Conservation (phyloP, 2,888 invertebrate genomes). For the Drosophila subquinaria region DNA sequence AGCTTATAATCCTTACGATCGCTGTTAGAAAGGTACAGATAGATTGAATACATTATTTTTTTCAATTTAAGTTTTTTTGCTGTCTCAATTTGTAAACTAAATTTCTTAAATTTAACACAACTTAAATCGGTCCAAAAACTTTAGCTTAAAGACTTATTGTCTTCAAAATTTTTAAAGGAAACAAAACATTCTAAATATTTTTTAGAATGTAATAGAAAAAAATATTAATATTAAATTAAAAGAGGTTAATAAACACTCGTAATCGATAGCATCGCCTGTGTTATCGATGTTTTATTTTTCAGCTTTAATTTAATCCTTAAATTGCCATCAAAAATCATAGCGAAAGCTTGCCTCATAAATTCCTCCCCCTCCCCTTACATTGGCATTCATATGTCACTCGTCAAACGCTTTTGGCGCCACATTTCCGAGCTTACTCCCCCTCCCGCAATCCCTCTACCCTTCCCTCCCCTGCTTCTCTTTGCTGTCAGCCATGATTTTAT, state of each 20-base stretch:
- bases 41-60: too few relatives aligned
- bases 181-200: too few relatives aligned
- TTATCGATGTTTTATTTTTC: not conserved
- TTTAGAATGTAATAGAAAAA: too few relatives aligned
- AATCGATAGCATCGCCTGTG: not conserved
- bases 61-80: too few relatives aligned
- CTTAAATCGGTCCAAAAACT: too few relatives aligned
- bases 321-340: not conserved
- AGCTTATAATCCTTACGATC: too few relatives aligned
- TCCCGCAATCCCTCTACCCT: not conserved
- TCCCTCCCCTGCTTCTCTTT: not conserved
- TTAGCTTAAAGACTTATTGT: too few relatives aligned
- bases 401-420: slow-evolving; percentile 36
- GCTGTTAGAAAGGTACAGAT: too few relatives aligned
- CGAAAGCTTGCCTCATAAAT: slow-evolving; percentile 12
- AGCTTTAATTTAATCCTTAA: slow-evolving; percentile 8
- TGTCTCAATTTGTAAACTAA: too few relatives aligned
- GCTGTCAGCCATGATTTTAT: slow-evolving; percentile 42
- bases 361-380: not conserved
- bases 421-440: slow-evolving; percentile 1
- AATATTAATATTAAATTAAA: not conserved
- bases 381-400: slow-evolving; percentile 22
- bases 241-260: not conserved
- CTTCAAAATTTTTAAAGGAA: too few relatives aligned
- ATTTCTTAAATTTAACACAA: too few relatives aligned